phyloP scores from a whole-genome alignment of 1,140 invertebrate genomes.

The Sinella curviseta region DNA sequence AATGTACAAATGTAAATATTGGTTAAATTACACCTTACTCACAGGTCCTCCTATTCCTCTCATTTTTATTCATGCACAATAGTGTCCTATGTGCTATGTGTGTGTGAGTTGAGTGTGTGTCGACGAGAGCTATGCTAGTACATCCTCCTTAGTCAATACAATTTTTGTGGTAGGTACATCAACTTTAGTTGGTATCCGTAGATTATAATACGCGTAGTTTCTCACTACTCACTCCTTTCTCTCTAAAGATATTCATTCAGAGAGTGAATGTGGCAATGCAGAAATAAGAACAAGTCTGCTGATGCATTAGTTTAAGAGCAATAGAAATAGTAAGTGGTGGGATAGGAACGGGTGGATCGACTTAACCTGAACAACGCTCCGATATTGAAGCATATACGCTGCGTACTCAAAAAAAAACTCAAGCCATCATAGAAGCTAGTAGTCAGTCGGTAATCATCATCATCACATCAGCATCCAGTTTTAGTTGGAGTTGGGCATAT shows the following conservation, averaged over 20 bases:
- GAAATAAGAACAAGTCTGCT: background rate
- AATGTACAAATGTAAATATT: constrained; percentile 17
- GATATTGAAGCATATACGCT: background rate
- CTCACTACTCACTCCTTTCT: background rate
- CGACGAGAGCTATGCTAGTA: background rate
- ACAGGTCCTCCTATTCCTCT: background rate
- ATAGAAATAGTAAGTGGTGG: too few relatives aligned
- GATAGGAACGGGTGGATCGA: background rate
- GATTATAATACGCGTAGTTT: background rate
- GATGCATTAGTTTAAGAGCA: too few relatives aligned
- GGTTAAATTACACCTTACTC: constrained; percentile 22
- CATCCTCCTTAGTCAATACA: background rate
- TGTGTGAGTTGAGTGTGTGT: background rate
- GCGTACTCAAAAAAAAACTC: too few relatives aligned
- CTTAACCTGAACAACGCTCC: background rate
- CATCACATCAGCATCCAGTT: too few relatives aligned
- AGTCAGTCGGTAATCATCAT: too few relatives aligned
- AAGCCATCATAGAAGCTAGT: too few relatives aligned
- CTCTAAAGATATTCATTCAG: background rate
- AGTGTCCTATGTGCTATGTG: constrained; percentile 3
- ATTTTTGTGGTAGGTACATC: background rate
- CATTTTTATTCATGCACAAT: constrained; percentile 11
- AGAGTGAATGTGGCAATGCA: constrained; percentile 5
- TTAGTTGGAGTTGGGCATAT: too few relatives aligned
- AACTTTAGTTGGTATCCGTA: too few relatives aligned